These are phyloP conservation scores for Brachyrhaphis roseni DNA, from an alignment of 2,797 vertebrate species.

Conservation along the genomic window DNA sequence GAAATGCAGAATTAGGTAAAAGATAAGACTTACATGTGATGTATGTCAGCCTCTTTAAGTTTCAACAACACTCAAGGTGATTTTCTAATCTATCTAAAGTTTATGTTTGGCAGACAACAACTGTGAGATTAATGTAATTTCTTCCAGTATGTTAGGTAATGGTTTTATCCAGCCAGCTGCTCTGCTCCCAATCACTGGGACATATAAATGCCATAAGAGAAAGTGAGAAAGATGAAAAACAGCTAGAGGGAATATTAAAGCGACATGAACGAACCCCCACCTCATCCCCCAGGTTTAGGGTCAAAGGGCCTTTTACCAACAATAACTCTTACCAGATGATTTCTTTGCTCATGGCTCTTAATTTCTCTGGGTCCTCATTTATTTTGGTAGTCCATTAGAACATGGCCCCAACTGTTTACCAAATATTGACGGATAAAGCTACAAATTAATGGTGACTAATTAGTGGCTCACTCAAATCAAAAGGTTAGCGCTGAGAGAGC, in stretches of 20 bases:
- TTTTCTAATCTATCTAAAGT: not conserved
- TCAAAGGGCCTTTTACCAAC: not conserved
- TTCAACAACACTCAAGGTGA: not conserved
- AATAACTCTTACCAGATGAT: not conserved
- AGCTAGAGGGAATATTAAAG: not conserved
- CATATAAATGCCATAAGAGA: not conserved
- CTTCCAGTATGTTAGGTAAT: constrained; percentile 1
- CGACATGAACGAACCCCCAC: not conserved
- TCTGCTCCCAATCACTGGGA: not conserved
- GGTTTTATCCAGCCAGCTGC: not conserved
- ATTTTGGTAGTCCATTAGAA: not conserved
- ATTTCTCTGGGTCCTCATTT: not conserved
- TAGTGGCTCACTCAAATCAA: not conserved
- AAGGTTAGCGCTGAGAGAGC: not conserved
- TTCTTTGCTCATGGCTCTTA: not conserved
- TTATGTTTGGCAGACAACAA: not conserved
- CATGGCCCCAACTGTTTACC: not conserved
- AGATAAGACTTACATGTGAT: constrained; percentile 23
- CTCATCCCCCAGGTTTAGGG: not conserved
- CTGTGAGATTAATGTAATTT: not conserved
- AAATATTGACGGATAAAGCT: not conserved
- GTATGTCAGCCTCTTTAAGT: not conserved
- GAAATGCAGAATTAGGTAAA: constrained; percentile 29
- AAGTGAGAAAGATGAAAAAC: not conserved
- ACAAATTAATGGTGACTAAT: not conserved